These are phyloP conservation scores for Epizoanthus illoricatus DNA, from an alignment of 92 coral and sea anemone genomes.

Conservation along the genomic window DNA sequence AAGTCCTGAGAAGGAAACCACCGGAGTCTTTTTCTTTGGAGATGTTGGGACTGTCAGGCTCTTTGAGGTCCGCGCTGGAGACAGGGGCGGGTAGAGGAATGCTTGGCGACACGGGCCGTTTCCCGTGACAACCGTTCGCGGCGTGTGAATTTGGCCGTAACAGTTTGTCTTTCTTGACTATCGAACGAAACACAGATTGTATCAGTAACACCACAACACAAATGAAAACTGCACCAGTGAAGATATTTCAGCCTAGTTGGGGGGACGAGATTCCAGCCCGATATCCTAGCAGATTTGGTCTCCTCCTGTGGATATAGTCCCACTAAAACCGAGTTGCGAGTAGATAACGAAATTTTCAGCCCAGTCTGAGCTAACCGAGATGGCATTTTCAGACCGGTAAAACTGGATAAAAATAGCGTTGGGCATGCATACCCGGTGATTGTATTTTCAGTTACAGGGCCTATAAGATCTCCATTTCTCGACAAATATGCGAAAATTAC, in stretches of 20 bases:
- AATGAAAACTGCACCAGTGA: neutral
- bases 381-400: no score
- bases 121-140: conserved; percentile 47
- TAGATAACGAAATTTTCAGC: no score
- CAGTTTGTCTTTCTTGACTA: conserved; percentile 75
- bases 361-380: no score
- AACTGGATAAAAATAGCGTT: no score
- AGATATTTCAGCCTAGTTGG: no score
- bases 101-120: conserved; percentile 72
- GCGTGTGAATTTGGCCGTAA: conserved; percentile 53
- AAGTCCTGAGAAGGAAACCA: conserved; percentile 62
- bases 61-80: conserved; percentile 82
- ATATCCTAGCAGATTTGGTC: no score
- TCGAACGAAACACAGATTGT: conserved; percentile 1
- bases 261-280: no score
- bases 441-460: no score
- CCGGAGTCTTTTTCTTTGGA: conserved; percentile 37
- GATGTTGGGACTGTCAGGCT: conserved; percentile 46
- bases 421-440: no score
- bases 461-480: no score
- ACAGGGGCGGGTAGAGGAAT: conserved; percentile 82
- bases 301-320: no score
- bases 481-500: no score
- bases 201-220: neutral
- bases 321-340: neutral